Base-by-base conservation (phyloP, 1,140 invertebrate species). In the Drosophila saltans region DNA sequence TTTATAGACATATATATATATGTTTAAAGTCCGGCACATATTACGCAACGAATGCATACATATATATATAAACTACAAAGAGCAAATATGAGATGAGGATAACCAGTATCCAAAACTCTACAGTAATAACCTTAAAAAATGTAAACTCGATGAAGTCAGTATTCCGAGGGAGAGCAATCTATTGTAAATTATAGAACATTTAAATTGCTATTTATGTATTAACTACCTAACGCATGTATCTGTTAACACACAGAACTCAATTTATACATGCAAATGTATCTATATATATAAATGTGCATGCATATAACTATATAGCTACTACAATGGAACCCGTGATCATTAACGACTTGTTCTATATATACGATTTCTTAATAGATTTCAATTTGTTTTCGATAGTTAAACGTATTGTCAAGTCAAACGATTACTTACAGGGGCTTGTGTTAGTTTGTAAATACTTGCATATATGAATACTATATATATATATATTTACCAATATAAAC, bases 371-470 rank as follows among this genome's bases (percentile, higher is more conserved):
- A 40, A 59, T 16, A 40, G 57, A 39, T 40, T 36, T n/a, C 59
- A 43, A 36, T 45, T 74, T 74, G 67, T 59, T 59, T 59, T 59
- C 33, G 45, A 21, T 55, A 60, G 67, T 57, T 67, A 72, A 75
- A 66, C 61, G 61, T 36, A 36, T 69, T 69, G 65, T 65, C 59
- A 81, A 74, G 58, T 60, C 16, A 36, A 76, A 86, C 66, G 80
- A 89, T 84, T 84, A 89, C 76, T 84, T 89, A 89, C 84, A 89
- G 84, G 84, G 84, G 85, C 80, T 89, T 89, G 80, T 89, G 83
- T 88, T 88, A 86, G 83, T 69, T 80, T 86, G 83, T 86, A 86
- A 56, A 86, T 86, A 76, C 33, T 70, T 65, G 45, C 74, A 56
- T 77, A 69, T 26, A 45, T 69, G 64, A 26, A 64, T 57, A 52